phyloP scores from a whole-genome alignment of 2,888 invertebrate species.

The Frankliniella fusca region DNA sequence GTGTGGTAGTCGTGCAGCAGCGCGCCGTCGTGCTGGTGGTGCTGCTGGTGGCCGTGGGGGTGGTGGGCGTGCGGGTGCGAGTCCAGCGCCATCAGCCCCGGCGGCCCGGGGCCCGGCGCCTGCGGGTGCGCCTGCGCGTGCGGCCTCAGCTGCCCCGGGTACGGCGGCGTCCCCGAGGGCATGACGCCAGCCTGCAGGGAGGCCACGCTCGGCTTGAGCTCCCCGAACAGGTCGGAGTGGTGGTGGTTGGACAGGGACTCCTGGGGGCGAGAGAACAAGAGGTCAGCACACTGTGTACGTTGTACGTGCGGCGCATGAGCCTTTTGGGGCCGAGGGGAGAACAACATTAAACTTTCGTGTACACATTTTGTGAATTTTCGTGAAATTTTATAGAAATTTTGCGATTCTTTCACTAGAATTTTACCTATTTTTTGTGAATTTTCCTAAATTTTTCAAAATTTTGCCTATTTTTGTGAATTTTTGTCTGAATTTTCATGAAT shows the following conservation, averaged over 20 bases:
- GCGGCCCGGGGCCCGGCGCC: conserved; percentile 37
- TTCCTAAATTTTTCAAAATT: no score
- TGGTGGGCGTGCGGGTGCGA: conserved; percentile 31
- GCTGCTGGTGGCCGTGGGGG: conserved; percentile 37
- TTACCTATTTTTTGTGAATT: no score
- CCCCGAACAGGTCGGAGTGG: conserved; percentile 38
- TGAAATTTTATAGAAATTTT: no score
- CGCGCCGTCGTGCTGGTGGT: conserved; percentile 37
- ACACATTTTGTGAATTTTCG: no score
- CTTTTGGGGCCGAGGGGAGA: no score
- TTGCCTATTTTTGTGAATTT: no score
- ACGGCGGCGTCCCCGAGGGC: conserved; percentile 35
- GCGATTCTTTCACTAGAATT: no score
- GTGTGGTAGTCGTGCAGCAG: conserved; percentile 44
- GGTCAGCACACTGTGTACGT: no score
- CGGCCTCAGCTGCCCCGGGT: background rate
- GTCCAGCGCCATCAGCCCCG: conserved; percentile 30
- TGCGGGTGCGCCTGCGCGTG: conserved; percentile 40
- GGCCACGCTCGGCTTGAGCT: conserved; percentile 41
- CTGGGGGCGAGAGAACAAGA: conserved; percentile 33
- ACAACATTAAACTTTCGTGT: no score
- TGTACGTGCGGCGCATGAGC: no score
- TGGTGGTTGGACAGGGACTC: conserved; percentile 40
- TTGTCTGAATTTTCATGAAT: no score
- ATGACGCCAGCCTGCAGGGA: conserved; percentile 41